Base-by-base conservation (phyloP, 2,113 vertebrate species). In the Perognathus longimembris region DNA sequence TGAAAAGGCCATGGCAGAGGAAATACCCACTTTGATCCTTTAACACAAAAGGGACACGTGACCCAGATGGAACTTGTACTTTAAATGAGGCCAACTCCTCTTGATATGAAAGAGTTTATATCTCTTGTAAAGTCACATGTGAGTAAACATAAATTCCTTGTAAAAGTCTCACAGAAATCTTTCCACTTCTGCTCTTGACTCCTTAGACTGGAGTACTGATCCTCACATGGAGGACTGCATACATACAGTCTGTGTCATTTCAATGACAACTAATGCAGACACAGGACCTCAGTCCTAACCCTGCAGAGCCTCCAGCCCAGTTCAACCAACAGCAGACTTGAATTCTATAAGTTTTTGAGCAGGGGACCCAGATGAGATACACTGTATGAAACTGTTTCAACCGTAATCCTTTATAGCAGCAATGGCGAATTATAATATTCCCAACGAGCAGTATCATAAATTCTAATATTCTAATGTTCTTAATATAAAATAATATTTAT, bases 21-120 rank as follows among this genome's bases (percentile, higher is more conserved):
- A 94, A 95, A 95, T 69, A 88, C 20, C n/a, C 42, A 76, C 91
- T 96, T 94, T 96, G 73, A 92, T 90, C 61, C n/a, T 91, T 36
- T 64, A 88, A 90, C 11, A 88, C 42, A 81, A 90, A 88, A 74
- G 45, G 79, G 83, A 40, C 83, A 92, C 54, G 18, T 63, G 64
- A 75, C 64, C 71, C 3, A 4, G 20, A 54, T 10, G 12, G 36
- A 88, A 92, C n/a, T 45, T 45, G 78, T 20, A 75, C 36, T 90
- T 71, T 92, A 96, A 84, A 85, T 15, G 76, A 45, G 57, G 90
- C 34, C 28, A 67, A 66, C 22, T 86, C 45, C 15, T 77, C 85
- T 93, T 75, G 10, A 64, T 38, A 74, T 64, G 40, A 92, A 88
- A 40, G 32, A 38, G 18, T 7, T 89, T 59, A 64, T 5, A 63